Evolutionary conservation across 2,888 invertebrate species (phyloP), one percentile per base, ranked within the genome.

Genomic region (Drosophila mettleri): DNA sequence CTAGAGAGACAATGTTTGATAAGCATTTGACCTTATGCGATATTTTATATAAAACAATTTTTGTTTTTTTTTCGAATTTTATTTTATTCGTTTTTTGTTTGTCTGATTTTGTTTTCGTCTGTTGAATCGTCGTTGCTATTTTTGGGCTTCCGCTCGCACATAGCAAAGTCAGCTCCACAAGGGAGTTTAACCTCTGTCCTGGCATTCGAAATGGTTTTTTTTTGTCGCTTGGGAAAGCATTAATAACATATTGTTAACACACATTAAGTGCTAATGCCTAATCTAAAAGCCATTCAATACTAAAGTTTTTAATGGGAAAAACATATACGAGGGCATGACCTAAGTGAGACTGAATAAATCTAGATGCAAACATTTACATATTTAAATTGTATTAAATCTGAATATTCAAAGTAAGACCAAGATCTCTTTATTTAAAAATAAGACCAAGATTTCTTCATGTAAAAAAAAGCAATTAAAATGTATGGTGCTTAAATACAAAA

Each of bases 1-100:
- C 83, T 41, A 59, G 83, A 80, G 83, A 80, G 72, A 74, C 88
- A 69, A 70, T 61, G 58, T 62, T 67, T 74, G 83, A 83, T 83
- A 83, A 83, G 73, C 86, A 88, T 86, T 77, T 83, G 83, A 83
- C 83, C 83, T 69, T 39, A 49, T 69, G 58, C 49, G 58, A 57
- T 45, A 43, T 53, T 41, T 18, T 58, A 20, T 34, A 34, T 16
- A 27, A 24, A 36, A 36, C 12, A 36, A 36, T 45, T 18, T 18
- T 29, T 45, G 27, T 18, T 29, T 38, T 24, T 34, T 39, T 29
- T 6, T 10, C 29, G 10, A 27, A 14, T 34, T 34, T 46, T 29
- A 45, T 52, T 12, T 60, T 12, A 54, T 64, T 55, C 46, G 6
- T 61, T 27, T 70, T 64, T 36, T 64, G 34, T 51, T 29, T 48